Evolutionary conservation across 1,140 invertebrate genomes (phyloP), one percentile per base, ranked within the genome.

Genomic region (Phortica variegata): DNA sequence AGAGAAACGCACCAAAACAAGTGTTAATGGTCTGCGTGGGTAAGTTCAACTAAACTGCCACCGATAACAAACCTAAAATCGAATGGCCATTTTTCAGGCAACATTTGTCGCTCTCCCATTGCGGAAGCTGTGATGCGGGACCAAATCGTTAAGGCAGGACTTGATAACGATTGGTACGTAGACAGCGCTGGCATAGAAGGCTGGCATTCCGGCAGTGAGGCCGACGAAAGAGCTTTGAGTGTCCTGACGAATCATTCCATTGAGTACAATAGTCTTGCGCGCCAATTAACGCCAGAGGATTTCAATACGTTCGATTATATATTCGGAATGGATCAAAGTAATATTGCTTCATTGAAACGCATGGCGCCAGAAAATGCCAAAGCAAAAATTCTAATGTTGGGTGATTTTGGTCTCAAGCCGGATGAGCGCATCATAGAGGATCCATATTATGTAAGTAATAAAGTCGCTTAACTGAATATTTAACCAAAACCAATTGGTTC

Each of bases 41-140:
- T 80, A 62, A 41, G 52, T 65, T 34, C 43, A 33, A 45, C 41
- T 49, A 48, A 26, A 41, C 52, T 43, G 49, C 23, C 43, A 57
- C 39, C 44, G 26, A 12, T 26, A 43, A 29, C 12, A 46, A 31
- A 31, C 29, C 7, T 8, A 31, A 31, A 31, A 8, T 31, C 12
- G 12, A 31, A 31, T 31, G 7, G 29, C 29, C 7, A 12, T 12
- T 31, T 15, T 34, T 65, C 50, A 82, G 92, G 91, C 8, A 95
- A 95, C 60, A 94, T 93, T 55, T 95, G 93, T 73, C 83, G 93
- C 23, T 95, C 93, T 17, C 92, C 93, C 13, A 95, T 95, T 53
- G 93, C 92, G 17, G 92, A 95, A 78, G 92, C 90, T 9, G 89
- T 95, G 1, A 93, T 95, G 77, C 82, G 82, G 61, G 80, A 89